These are phyloP conservation scores for Lordiphosa fenestrarum DNA, from an alignment of 2,888 invertebrate species.

Conservation along the genomic window DNA sequence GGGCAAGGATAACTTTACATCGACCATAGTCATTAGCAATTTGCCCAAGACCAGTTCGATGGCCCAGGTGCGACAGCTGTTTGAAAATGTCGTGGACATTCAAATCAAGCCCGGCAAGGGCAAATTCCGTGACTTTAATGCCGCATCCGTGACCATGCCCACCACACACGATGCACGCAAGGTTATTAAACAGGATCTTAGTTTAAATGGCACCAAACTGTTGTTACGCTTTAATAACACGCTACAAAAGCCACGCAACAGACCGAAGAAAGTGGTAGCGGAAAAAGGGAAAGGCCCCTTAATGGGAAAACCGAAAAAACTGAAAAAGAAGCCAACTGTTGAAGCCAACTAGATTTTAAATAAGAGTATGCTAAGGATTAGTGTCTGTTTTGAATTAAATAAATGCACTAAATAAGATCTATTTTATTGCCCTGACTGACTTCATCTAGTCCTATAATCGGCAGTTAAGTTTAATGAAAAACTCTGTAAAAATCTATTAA, in stretches of 20 bases:
- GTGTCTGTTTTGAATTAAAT: neutral
- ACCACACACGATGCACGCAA: constrained; percentile 68
- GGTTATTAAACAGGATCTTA: constrained; percentile 56
- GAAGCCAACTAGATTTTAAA: constrained; percentile 6
- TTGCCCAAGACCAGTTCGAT: constrained; percentile 68
- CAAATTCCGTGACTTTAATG: constrained; percentile 50
- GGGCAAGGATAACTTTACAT: constrained; percentile 57
- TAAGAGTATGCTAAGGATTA: constrained; percentile 23
- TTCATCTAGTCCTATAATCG: too few relatives aligned
- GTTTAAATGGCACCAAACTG: constrained; percentile 58
- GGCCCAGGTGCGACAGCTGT: constrained; percentile 67
- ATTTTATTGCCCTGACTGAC: too few relatives aligned
- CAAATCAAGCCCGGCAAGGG: constrained; percentile 65
- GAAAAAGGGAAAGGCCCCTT: constrained; percentile 16
- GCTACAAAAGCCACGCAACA: constrained; percentile 19
- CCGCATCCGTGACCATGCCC: constrained; percentile 72
- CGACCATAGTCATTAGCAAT: constrained; percentile 71
- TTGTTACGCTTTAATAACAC: constrained; percentile 65
- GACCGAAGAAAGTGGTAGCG: neutral
- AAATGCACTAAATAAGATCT: neutral
- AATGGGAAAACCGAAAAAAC: constrained; percentile 7
- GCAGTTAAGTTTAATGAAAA: too few relatives aligned
- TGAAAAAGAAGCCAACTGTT: constrained; percentile 26
- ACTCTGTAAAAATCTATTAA: too few relatives aligned
- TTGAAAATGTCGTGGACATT: constrained; percentile 74